Evolutionary conservation across 2,888 invertebrate genomes (phyloP), one percentile per base, ranked within the genome.

Genomic region (Amphimallon solstitiale): DNA sequence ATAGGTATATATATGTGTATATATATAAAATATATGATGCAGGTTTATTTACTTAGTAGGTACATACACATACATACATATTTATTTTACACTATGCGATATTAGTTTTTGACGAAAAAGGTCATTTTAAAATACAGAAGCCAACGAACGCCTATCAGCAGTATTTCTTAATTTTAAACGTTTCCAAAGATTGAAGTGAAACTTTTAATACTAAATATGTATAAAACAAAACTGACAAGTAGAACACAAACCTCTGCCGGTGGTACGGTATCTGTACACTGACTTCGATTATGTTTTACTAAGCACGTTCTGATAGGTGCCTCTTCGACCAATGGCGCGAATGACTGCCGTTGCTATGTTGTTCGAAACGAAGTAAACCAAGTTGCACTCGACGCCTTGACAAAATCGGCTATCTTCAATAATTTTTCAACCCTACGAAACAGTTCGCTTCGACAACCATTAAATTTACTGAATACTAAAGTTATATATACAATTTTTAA

Each of bases 271-370:
- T 75, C 73, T 69, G 70, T 52, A 63, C 21, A 17, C 38, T 66
- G 48, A 46, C 71, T 74, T 75, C 72, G 74, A 75, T 75, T 75
- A 75, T 74, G 73, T 74, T 73, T 74, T 74, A 72, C 72, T 70
- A 72, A 70, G 72, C 68, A 68, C 54, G 67, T 66, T 66, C 56
- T 68, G 74, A 76, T 76, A 75, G 75, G 76, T 73, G 71, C 66
- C 52, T 66, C 64, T 34, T 64, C 72, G 67, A 70, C 76, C 76
- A 76, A 76, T 76, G 63, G 73, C 68, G 64, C 63, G 15, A 66
- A 19, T 63, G 68, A 63, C 67, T 66, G 66, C 67, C 73, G 76
- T 76, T 76, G 75, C 76, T 76, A 76, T 75, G 76, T 73, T 66
- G 65, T 60, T 51, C 52, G 60, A 62, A 68, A 63, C 54, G 61